Evolutionary conservation across 2,888 invertebrate genomes (phyloP).

Genomic region (Myopa tessellatipennis): DNA sequence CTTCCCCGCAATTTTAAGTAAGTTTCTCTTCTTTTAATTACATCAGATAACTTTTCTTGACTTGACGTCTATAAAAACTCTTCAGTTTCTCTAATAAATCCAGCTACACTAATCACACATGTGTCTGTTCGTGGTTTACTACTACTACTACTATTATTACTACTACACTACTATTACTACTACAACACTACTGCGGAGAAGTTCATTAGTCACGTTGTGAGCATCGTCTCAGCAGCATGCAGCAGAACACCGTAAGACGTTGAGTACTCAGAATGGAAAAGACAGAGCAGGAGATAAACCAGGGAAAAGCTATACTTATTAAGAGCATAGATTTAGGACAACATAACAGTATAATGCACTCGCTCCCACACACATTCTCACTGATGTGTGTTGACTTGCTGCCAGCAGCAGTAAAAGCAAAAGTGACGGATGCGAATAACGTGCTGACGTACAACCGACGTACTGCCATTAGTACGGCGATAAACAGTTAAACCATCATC

Average conservation of each 20-base stretch:
- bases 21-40: too few species aligned
- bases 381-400: background rate
- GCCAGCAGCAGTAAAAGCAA: background rate
- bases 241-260: background rate
- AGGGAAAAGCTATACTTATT: background rate
- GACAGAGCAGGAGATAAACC: background rate
- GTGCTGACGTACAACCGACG: background rate
- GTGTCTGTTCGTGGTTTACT: too few species aligned
- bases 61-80: too few species aligned
- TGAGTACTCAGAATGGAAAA: background rate
- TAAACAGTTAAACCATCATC: too few species aligned
- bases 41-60: too few species aligned
- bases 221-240: background rate
- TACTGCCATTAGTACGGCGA: too few species aligned
- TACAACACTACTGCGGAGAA: background rate
- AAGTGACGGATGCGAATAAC: constrained; percentile 1
- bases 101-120: too few species aligned
- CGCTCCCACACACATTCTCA: background rate
- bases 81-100: too few species aligned
- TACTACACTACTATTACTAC: too few species aligned
- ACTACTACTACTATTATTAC: too few species aligned
- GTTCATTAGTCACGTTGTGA: constrained; percentile 3
- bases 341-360: background rate
- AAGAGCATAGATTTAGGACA: background rate
- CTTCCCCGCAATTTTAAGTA: too few species aligned